Evolutionary conservation across 2,113 vertebrate species (phyloP), one percentile per base, ranked within the genome.

Genomic region (Colistium nudipinnis): DNA sequence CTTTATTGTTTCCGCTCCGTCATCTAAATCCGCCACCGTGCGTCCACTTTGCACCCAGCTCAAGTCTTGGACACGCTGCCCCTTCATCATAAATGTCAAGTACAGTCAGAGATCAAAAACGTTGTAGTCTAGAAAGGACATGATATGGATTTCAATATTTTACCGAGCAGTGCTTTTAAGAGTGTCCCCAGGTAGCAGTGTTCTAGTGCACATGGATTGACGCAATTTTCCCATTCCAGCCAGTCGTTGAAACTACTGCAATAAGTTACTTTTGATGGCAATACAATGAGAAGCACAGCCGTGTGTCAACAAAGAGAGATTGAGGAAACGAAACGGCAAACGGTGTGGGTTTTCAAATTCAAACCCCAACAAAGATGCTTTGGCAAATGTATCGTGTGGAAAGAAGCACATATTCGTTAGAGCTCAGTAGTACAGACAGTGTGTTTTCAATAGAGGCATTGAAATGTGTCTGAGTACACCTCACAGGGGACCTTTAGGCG

Each of bases 31-130:
- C 24, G 51, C 30, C 41, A 25, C 56, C 69, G 55, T 28, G 41
- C 57, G 44, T 72, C 41, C 25, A 38, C 27, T 67, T 62, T 38
- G 31, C 20, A 1, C 52, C 25, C 27, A 35, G 25, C 20, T 27
- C 19, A 27, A 36, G 25, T 28, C 54, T 56, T 48, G 48, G 8
- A 53, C 19, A 52, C 20, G 7, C 60, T 13, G 41, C 14, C n/a
- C n/a, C 36, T 17, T 75, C 9, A 53, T 64, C 38, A 52, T 45
- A 61, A 72, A 48, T 14, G n/a, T n/a, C n/a, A n/a, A n/a, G n/a
- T n/a, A n/a, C n/a, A n/a, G n/a, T n/a, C n/a, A n/a, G n/a, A n/a
- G n/a, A n/a, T n/a, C n/a, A n/a, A n/a, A n/a, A n/a, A n/a, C n/a
- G n/a, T n/a, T n/a, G n/a, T n/a, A n/a, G n/a, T n/a, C n/a, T n/a